Base-by-base conservation (phyloP, 2,797 vertebrate species). In the Loris lydekkerianus region DNA sequence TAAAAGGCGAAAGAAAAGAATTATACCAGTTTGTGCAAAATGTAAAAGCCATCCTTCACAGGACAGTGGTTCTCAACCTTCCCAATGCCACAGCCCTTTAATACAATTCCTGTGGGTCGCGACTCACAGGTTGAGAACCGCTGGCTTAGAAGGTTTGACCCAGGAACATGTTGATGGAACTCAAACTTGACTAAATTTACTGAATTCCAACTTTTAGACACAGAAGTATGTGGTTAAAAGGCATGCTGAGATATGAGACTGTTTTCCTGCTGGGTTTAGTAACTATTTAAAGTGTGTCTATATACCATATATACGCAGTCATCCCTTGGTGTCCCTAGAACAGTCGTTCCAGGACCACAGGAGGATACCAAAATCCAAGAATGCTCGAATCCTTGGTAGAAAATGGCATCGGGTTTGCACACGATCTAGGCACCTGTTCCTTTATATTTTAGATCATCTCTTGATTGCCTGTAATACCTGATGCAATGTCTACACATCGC, bases 1-100 rank as follows among this genome's bases (percentile, higher is more conserved):
- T 82, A 34, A 95, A 96, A 97, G 81, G 31, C 49, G 84, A 96
- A 83, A 97, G 92, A 90, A 83, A 93, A 94, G 58, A 80, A 93
- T 81, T 95, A 83, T 78, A 69, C 88, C 67, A 89, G 40, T 87
- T 37, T 90, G 23, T 92, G 40, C 31, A 77, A 88, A 88, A 27
- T 70, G 7, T 93, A 75, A 93, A 90, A 94, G 95, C 49, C 49
- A 15, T 53, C 49, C 49, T 53, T 53, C 49, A 14, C 49, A 15
- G 14, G 14, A 53, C 49, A 15, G 49, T 53, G 49, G 49, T 53
- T 53, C 49, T 53, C 49, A 13, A 15, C 14, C 49, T 53, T 17
- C 49, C 49, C 14, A 53, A 53, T 15, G 49, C 49, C 49, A 10
- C 9, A 9, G 46, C 46, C 46, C 46, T 46, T 46, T 46, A 46